These are phyloP conservation scores for Apteryx owenii DNA, from an alignment of 2,113 vertebrate species.

Conservation along the genomic window DNA sequence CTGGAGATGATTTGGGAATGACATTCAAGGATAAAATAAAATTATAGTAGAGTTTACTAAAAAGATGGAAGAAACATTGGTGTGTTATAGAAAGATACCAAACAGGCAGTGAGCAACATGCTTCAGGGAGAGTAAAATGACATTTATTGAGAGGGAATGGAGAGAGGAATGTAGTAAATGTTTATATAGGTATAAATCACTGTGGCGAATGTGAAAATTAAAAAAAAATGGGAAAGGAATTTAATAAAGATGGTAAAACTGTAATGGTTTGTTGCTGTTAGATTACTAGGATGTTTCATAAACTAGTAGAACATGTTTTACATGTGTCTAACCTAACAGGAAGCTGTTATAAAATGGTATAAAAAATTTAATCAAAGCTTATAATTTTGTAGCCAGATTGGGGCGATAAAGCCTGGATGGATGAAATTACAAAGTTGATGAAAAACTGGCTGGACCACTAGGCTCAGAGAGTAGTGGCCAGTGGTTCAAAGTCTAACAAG, in stretches of 20 bases:
- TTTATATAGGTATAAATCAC: not conserved
- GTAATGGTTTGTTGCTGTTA: not conserved
- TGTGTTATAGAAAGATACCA: not conserved
- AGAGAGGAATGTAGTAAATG: not conserved
- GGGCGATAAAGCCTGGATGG: not conserved
- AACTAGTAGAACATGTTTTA: not conserved
- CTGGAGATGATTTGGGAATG: not conserved
- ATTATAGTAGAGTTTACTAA: not conserved
- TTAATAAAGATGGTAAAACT: not conserved
- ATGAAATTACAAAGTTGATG: not conserved
- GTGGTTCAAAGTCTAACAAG: not conserved
- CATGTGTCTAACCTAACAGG: not conserved
- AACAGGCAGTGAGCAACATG: not conserved
- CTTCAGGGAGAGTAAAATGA: not conserved
- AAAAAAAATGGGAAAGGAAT: not conserved
- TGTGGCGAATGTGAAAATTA: not conserved
- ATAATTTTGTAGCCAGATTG: not conserved
- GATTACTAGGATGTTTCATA: not conserved
- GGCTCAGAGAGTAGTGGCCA: not conserved
- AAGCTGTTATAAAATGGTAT: not conserved
- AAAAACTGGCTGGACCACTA: accelerated
- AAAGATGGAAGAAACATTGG: not conserved
- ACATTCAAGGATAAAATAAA: not conserved
- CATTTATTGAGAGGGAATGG: not conserved
- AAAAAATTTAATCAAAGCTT: not conserved